A percentile compares a stretch with the other conserved stretches of the same genome.
Evolutionary conservation across 2,888 invertebrate genomes (phyloP).

Genomic region (Litoditis marina): DNA sequence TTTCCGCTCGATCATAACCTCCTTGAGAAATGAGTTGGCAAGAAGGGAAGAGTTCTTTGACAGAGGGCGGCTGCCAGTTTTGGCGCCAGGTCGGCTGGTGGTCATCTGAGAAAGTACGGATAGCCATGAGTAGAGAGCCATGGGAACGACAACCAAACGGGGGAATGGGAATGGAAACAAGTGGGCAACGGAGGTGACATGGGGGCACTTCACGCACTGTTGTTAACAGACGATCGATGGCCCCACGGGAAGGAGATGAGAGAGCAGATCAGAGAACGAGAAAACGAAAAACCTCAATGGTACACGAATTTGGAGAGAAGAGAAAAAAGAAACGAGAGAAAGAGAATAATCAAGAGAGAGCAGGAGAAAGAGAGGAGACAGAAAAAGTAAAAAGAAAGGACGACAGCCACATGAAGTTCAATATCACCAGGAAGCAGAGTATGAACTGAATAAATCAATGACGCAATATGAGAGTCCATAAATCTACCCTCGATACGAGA

Average conservation of each 20-base stretch:
- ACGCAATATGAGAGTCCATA: too few relatives aligned
- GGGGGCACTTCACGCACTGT: constrained; percentile 11
- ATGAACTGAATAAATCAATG: neutral
- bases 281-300: too few relatives aligned
- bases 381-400: neutral
- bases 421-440: neutral
- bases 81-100: too few relatives aligned
- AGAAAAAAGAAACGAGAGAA: neutral
- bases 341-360: neutral
- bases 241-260: too few relatives aligned
- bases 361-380: constrained; percentile 3
- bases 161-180: neutral
- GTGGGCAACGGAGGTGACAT: constrained; percentile 13
- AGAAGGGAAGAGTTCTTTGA: too few relatives aligned
- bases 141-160: neutral
- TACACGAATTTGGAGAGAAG: neutral
- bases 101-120: too few relatives aligned
- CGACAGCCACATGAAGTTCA: constrained; percentile 7
- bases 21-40: constrained; percentile 6
- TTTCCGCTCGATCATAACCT: constrained; percentile 1
- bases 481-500: too few relatives aligned
- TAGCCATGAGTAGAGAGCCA: too few relatives aligned
- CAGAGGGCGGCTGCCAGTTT: too few relatives aligned
- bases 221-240: too few relatives aligned
- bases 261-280: too few relatives aligned